phyloP scores from a whole-genome alignment of 1,140 invertebrate genomes.

The Ceratosolen fusciceps region DNA sequence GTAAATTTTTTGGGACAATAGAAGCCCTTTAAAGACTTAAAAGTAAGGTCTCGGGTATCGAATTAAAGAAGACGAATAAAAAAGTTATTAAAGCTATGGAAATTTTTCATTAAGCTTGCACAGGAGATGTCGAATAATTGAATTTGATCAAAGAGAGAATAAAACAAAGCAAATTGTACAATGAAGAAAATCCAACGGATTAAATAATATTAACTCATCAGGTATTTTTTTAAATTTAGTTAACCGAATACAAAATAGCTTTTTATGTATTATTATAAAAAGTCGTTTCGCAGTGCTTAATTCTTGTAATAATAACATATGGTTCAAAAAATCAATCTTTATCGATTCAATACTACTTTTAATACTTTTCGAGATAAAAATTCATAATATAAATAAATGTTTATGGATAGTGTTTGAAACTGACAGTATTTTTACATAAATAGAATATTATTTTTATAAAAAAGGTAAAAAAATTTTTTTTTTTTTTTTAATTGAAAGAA shows the following conservation, averaged over 20 bases:
- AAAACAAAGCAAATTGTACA: neutral
- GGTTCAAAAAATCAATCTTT: too few relatives aligned
- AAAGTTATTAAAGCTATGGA: neutral
- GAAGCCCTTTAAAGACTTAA: neutral
- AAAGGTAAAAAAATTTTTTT: too few relatives aligned
- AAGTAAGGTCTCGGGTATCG: neutral
- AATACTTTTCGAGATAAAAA: too few relatives aligned
- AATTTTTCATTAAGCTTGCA: neutral
- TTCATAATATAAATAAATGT: too few relatives aligned
- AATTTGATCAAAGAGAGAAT: neutral
- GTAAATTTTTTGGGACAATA: neutral
- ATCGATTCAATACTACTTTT: too few relatives aligned
- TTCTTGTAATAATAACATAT: too few relatives aligned
- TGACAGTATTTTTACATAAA: too few relatives aligned
- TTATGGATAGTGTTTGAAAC: too few relatives aligned
- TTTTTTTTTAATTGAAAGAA: too few relatives aligned
- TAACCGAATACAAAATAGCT: neutral
- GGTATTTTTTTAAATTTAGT: neutral
- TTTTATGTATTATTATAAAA: neutral
- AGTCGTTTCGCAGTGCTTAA: too few relatives aligned
- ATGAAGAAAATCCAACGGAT: neutral
- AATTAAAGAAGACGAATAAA: constrained; percentile 10
- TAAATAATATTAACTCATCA: neutral
- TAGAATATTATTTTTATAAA: too few relatives aligned
- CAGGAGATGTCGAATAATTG: neutral